Percentiles rank a stretch among this genome's conserved stretches.
These are phyloP conservation scores for Eueides isabella DNA, from an alignment of 1,140 invertebrate species.

Conservation along the genomic window DNA sequence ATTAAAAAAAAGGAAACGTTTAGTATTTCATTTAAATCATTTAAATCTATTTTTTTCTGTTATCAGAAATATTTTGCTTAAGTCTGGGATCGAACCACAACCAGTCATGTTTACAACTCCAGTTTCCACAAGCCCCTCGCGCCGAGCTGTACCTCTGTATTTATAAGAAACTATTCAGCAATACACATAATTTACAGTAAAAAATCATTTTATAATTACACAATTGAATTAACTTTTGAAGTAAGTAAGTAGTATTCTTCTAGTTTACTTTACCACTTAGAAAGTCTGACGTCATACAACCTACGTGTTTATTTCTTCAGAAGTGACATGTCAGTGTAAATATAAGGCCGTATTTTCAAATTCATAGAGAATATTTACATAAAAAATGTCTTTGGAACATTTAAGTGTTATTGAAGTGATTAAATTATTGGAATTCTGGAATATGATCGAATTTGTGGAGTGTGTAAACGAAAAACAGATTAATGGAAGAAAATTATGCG, in stretches of 20 bases:
- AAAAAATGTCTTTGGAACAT: conserved; percentile 26
- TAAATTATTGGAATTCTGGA: conserved; percentile 54
- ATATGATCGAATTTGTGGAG: conserved; percentile 61
- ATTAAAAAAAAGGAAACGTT: no score
- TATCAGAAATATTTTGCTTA: no score
- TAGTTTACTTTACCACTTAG: conserved; percentile 5
- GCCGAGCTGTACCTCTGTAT: no score
- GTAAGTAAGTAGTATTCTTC: background rate
- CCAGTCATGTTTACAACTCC: no score
- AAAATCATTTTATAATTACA: no score
- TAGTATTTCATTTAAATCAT: no score
- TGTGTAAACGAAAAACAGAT: conserved; percentile 62
- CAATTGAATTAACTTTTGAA: no score
- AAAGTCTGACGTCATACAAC: background rate
- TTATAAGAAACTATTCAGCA: no score
- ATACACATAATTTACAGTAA: no score
- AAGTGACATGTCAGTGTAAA: background rate
- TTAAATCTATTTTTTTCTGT: no score
- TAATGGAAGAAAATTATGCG: conserved; percentile 65
- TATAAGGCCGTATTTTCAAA: background rate
- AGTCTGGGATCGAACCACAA: no score
- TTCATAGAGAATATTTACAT: background rate
- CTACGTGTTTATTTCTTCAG: background rate
- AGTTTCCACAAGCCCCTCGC: no score
- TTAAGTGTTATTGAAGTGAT: conserved; percentile 56